Percentiles rank a stretch among this genome's conserved stretches.
These are phyloP conservation scores for Sarcophaga subvicina DNA, from an alignment of 2,888 invertebrate species.

Conservation along the genomic window DNA sequence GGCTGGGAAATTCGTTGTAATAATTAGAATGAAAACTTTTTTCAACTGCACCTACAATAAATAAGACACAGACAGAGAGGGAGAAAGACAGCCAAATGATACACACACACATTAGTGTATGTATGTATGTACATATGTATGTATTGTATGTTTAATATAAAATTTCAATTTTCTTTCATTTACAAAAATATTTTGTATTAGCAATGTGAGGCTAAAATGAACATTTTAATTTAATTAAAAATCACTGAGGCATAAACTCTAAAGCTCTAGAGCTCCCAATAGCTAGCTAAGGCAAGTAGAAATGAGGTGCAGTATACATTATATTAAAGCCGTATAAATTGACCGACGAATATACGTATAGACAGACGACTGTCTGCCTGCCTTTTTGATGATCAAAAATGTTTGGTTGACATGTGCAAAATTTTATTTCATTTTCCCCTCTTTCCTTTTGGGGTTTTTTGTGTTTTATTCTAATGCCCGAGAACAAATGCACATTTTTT, in stretches of 20 bases:
- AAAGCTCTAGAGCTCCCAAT: neutral
- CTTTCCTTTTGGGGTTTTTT: neutral
- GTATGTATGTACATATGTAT: no score
- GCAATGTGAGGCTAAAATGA: neutral
- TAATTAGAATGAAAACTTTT: neutral
- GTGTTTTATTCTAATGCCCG: neutral
- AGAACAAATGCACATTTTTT: constrained; percentile 17
- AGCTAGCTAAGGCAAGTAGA: constrained; percentile 8
- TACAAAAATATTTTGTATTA: constrained; percentile 39
- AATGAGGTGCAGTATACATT: constrained; percentile 58
- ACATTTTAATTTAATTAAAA: constrained; percentile 65
- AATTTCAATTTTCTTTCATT: constrained; percentile 52
- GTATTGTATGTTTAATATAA: constrained; percentile 8
- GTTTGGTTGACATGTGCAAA: constrained; percentile 35
- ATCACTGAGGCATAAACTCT: constrained; percentile 58
- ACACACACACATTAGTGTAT: no score
- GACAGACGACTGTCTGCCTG: neutral
- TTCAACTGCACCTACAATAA: neutral
- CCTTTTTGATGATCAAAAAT: constrained; percentile 41
- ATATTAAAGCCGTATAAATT: constrained; percentile 14
- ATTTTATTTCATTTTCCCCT: neutral
- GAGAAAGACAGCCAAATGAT: no score
- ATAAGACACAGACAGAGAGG: neutral
- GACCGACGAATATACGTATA: constrained; percentile 16
- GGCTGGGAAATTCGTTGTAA: neutral